Evolutionary conservation across 92 coral and sea anemone species (phyloP).

Genomic region (Anthopleura xanthogrammica): DNA sequence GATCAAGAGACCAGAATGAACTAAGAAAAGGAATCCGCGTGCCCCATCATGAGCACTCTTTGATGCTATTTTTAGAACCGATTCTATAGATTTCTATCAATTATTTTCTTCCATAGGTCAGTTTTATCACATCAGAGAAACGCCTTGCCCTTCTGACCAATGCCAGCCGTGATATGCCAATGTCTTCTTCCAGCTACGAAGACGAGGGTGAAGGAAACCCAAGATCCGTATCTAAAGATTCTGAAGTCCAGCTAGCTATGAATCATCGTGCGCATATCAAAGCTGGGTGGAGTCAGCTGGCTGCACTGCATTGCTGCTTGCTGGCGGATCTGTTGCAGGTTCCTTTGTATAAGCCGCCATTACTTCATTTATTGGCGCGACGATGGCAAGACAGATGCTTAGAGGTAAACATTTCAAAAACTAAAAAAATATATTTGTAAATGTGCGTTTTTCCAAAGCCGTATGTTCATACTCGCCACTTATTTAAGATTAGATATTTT

Average conservation of each 20-base stretch:
- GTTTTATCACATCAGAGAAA: slow-evolving; percentile 77
- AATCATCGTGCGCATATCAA: slow-evolving; percentile 99
- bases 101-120: slow-evolving; percentile 26
- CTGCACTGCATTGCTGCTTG: slow-evolving; percentile 95
- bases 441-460: slow-evolving; percentile 6
- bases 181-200: slow-evolving; percentile 68
- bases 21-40: no score
- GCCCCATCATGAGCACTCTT: no score
- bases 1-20: no score
- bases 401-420: slow-evolving; percentile 53
- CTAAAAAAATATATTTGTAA: neutral
- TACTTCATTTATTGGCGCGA: slow-evolving; percentile 90
- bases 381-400: slow-evolving; percentile 99
- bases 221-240: slow-evolving; percentile 26
- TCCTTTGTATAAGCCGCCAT: slow-evolving; percentile 82
- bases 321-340: slow-evolving; percentile 79
- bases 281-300: slow-evolving; percentile 99
- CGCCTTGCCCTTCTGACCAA: slow-evolving; percentile 79
- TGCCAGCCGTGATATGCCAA: slow-evolving; percentile 48
- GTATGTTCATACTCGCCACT: slow-evolving; percentile 37
- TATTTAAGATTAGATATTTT: slow-evolving; percentile 23
- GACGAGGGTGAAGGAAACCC: slow-evolving; percentile 42
- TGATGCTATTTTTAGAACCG: neutral
- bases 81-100: no score
- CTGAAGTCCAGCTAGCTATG: slow-evolving; percentile 67